Evolutionary conservation across 2,797 vertebrate species (phyloP).

Genomic region (Pseudotriccus pelzelni): DNA sequence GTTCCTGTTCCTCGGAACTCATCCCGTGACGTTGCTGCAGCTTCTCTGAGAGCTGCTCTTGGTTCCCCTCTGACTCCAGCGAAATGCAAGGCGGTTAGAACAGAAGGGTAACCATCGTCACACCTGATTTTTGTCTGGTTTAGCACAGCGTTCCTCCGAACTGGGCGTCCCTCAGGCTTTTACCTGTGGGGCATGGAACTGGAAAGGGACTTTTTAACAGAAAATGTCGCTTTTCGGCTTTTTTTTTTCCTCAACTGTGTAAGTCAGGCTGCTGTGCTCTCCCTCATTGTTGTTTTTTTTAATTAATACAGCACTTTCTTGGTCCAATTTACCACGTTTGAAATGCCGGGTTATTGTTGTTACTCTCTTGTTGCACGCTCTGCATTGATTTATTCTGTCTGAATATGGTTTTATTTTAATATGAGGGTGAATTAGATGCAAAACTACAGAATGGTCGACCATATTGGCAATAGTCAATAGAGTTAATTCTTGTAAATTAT

Average conservation of each 20-base stretch:
- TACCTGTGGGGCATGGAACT: background rate
- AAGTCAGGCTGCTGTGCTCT: background rate
- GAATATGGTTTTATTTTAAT: background rate
- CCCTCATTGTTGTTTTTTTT: background rate
- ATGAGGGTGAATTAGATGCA: background rate
- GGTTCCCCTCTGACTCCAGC: background rate
- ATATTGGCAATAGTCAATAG: background rate
- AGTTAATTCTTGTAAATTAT: background rate
- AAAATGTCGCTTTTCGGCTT: background rate
- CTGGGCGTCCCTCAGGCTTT: background rate
- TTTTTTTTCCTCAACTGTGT: background rate
- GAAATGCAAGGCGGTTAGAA: background rate
- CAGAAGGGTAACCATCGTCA: accelerated
- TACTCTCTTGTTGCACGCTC: background rate
- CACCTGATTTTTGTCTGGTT: background rate
- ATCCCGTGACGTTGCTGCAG: background rate
- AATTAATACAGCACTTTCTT: background rate
- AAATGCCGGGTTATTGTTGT: accelerated
- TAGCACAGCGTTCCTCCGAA: background rate
- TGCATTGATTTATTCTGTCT: background rate
- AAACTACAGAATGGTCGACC: background rate
- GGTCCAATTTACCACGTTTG: background rate
- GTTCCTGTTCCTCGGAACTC: background rate
- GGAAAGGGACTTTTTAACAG: background rate
- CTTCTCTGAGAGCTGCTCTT: background rate